A percentile compares a stretch with the other conserved stretches of the same genome.
These are phyloP conservation scores for Nasonia vitripennis DNA, from an alignment of 1,140 invertebrate species.

Conservation along the genomic window DNA sequence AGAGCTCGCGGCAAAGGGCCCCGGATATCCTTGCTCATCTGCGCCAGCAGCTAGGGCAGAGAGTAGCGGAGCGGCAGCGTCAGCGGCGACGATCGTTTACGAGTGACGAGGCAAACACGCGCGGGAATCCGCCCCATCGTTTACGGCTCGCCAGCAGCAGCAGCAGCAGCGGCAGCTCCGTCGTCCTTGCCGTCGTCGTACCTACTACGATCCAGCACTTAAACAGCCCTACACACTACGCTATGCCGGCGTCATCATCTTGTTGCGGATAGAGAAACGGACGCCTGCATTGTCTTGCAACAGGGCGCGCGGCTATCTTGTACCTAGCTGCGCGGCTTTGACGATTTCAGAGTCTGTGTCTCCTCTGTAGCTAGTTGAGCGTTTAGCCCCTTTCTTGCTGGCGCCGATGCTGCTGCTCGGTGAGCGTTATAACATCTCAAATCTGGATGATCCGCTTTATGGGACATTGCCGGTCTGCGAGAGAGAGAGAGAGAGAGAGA, in stretches of 20 bases:
- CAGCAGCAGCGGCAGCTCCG: too few relatives aligned
- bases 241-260: background rate
- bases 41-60: background rate
- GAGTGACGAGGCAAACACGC: slow-evolving; percentile 11
- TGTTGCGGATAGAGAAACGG: background rate
- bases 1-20: background rate
- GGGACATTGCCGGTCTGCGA: background rate
- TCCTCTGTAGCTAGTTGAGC: background rate
- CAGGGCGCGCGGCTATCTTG: background rate
- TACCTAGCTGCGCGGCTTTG: background rate
- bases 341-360: background rate
- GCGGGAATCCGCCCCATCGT: background rate
- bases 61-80: background rate
- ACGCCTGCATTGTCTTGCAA: slow-evolving; percentile 17
- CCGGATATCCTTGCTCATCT: background rate
- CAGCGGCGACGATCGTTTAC: slow-evolving; percentile 26
- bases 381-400: background rate
- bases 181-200: too few relatives aligned
- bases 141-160: slow-evolving; percentile 4
- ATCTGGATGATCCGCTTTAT: slow-evolving; percentile 27
- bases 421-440: slow-evolving; percentile 18
- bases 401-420: background rate
- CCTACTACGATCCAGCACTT: slow-evolving; percentile 9
- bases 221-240: background rate
- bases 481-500: background rate